These are phyloP conservation scores for Oxytorus armatus DNA, from an alignment of 2,888 invertebrate species.

Conservation along the genomic window DNA sequence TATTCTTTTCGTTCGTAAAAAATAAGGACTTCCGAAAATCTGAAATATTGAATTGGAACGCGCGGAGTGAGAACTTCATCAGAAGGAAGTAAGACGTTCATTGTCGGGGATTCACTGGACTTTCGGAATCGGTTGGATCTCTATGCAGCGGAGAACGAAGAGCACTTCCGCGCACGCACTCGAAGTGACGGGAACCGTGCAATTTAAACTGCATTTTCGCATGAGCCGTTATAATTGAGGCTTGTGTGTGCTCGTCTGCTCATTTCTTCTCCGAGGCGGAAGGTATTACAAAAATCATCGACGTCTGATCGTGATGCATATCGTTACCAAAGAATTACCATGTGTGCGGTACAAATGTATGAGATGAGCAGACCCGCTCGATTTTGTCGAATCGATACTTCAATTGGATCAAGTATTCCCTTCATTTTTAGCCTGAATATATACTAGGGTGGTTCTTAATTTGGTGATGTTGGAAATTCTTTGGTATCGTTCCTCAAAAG, in stretches of 20 bases:
- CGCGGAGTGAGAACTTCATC: slow-evolving; percentile 61
- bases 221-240: slow-evolving; percentile 80
- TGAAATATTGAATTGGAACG: slow-evolving; percentile 75
- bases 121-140: slow-evolving; percentile 44
- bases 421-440: too few species aligned
- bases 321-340: slow-evolving; percentile 20
- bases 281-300: slow-evolving; percentile 31
- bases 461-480: background rate
- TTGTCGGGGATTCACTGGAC: too few species aligned
- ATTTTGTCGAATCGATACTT: slow-evolving; percentile 2
- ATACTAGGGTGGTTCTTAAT: too few species aligned
- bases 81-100: slow-evolving; percentile 61
- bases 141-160: slow-evolving; percentile 41
- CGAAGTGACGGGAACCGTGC: slow-evolving; percentile 76
- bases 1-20: too few species aligned
- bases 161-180: slow-evolving; percentile 65
- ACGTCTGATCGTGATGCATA: slow-evolving; percentile 21
- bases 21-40: slow-evolving; percentile 34
- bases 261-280: slow-evolving; percentile 34
- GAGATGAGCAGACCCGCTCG: slow-evolving; percentile 18
- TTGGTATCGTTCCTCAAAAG: too few species aligned
- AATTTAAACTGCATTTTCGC: slow-evolving; percentile 82
- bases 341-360: slow-evolving; percentile 4
- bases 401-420: background rate
- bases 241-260: slow-evolving; percentile 52